phyloP scores from a whole-genome alignment of 1,140 invertebrate species.

The Mycetomoellerius zeteki region DNA sequence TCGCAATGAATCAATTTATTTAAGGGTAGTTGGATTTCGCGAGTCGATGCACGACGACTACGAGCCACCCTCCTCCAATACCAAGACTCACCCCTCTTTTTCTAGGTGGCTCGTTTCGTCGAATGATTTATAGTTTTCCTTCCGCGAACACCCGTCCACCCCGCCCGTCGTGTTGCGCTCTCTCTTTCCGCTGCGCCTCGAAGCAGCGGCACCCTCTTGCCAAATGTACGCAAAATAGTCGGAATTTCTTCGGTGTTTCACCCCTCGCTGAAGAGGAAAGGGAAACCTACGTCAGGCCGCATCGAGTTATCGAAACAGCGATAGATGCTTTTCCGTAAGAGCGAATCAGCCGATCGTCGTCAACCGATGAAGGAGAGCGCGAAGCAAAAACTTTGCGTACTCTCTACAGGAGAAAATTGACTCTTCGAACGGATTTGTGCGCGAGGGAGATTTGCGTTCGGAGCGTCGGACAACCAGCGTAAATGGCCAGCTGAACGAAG shows the following conservation, averaged over 20 bases:
- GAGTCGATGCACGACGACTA: constrained; percentile 85
- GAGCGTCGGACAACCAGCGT: constrained; percentile 6
- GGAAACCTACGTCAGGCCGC: constrained; percentile 21
- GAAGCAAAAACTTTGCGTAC: not conserved
- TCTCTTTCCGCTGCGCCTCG: constrained; percentile 61
- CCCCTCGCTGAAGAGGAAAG: constrained; percentile 32
- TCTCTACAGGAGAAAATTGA: constrained; percentile 18
- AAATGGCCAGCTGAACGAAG: constrained; percentile 49
- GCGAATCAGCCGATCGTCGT: constrained; percentile 27
- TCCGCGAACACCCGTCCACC: constrained; percentile 74
- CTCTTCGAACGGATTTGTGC: not conserved
- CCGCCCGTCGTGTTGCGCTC: constrained; percentile 20
- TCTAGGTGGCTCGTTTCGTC: constrained; percentile 75
- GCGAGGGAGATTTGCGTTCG: constrained; percentile 45
- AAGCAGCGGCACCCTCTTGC: constrained; percentile 48
- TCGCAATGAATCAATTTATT: constrained; percentile 87
- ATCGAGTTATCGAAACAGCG: constrained; percentile 41
- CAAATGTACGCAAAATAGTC: constrained; percentile 82
- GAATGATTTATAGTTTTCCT: constrained; percentile 86
- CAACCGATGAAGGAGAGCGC: not conserved
- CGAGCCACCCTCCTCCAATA: constrained; percentile 70
- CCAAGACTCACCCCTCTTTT: constrained; percentile 59
- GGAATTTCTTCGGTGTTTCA: constrained; percentile 75
- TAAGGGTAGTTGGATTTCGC: constrained; percentile 87
- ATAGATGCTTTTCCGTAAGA: constrained; percentile 33